A percentile compares a stretch with the other conserved stretches of the same genome.
Conservation (phyloP, 1,140 invertebrate species). For the Mizuhopecten yessoensis region DNA sequence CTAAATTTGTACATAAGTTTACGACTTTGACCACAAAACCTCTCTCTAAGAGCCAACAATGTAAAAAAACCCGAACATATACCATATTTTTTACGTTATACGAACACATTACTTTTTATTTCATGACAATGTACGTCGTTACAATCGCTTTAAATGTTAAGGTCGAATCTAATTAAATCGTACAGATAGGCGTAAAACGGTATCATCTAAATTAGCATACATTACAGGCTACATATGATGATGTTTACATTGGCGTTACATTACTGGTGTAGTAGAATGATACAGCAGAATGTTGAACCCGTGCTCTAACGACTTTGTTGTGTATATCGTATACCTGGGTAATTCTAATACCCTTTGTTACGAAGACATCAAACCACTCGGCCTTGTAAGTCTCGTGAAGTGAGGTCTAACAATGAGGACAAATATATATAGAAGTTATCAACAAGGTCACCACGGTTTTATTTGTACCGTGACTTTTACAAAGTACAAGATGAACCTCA, state of each 20-base stretch:
- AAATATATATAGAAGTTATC: background rate
- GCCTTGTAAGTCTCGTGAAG: background rate
- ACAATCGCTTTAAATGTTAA: background rate
- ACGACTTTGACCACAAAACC: no score
- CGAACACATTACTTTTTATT: no score
- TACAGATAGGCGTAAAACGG: background rate
- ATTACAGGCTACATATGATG: background rate
- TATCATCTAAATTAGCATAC: background rate
- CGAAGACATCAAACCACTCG: constrained; percentile 27
- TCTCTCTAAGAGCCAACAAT: no score
- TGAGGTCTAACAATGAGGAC: background rate
- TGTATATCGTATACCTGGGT: background rate
- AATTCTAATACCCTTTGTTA: constrained; percentile 9
- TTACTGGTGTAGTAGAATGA: background rate
- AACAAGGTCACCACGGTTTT: background rate
- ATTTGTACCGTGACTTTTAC: background rate
- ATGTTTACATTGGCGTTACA: background rate
- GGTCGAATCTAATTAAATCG: constrained; percentile 12
- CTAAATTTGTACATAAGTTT: no score
- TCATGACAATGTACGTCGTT: background rate
- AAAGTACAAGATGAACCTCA: background rate
- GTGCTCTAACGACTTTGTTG: background rate
- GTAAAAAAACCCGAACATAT: no score
- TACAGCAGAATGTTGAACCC: background rate
- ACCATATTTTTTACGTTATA: no score